Evolutionary conservation across 2,113 vertebrate species (phyloP), one percentile per base, ranked within the genome.

Genomic region (Myotis davidii): DNA sequence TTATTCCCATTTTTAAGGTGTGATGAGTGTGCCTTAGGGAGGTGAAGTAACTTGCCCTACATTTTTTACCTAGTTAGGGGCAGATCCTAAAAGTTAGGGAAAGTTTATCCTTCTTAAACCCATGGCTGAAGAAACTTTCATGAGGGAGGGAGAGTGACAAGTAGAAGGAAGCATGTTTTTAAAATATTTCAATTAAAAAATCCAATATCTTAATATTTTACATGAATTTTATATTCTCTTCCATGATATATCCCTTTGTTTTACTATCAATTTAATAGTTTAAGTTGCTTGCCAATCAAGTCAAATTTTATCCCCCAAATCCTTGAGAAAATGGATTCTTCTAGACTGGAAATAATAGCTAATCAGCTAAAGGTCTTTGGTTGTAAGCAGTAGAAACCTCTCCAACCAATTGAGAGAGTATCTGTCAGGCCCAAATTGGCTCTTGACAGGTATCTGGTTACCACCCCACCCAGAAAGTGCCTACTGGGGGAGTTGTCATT

Each of bases 201-300:
- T 67, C 13, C 48, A 85, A 0, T 61, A 50, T 72, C 14, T 78
- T 93, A 84, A 93, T 74, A 69, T 83, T 91, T 54, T 78, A 79
- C 23, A 13, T 91, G 42, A 76, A 92, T 37, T 91, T 95, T 87
- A 2, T 48, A 25, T 74, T 56, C 25, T 64, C 32, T 27, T 73
- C 25, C 39, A 32, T 89, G 18, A 50, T 79, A 48, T 7, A 56
- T 61, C 18, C 50, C 8, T 59, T 52, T 90, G 32, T 73, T 84
- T 89, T 70, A 73, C 3, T 34, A 78, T 78, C 81, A 94, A 76
- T 78, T 59, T 74, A 88, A 72, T 65, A 77, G 52, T 90, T 90
- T 77, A 93, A 93, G 73, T 89, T 89, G 48, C 59, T 94, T 92
- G 21, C 29, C 73, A 87, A 59, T 67, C 69, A 95, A 79, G 37